Base-by-base conservation (phyloP, 2,113 vertebrate species). In the Phasianus colchicus region DNA sequence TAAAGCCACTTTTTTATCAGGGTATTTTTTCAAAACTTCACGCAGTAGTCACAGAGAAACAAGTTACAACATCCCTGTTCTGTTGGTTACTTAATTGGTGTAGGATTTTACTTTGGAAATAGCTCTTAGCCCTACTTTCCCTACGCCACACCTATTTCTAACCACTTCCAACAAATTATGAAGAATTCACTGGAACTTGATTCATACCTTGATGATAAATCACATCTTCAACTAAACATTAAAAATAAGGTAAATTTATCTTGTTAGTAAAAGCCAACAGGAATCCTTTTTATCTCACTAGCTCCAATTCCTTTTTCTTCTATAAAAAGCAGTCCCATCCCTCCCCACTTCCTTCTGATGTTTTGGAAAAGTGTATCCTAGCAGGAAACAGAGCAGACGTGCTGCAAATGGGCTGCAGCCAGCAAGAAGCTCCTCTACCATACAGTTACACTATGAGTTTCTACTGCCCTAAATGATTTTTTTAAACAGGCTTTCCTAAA, bases 321-420 rank as follows among this genome's bases (percentile, higher is more conserved):
- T 93, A 93, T 91, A 94, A 96, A 96, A 96, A 96, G 81, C 54
- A 11, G 61, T 45, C 78, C 74, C 92, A 92, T 96, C 95, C 93
- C 78, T 96, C 92, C 81, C 92, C 75, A 74, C 89, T 96, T 97
- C 96, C 96, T 96, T 96, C 79, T 81, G 83, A 95, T 96, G 93
- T 94, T 93, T 95, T 95, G 85, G 85, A 90, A 95, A 86, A 95
- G 90, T 13, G 66, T n/a, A 65, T 92, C 92, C 65, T 34, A 83
- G 86, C 96, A 96, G 97, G 97, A 97, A 97, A 67, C 48, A 79
- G 55, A 43, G 47, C 75, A 97, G 95, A 95, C 88, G 16, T 2
- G 54, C 88, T 69, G 65, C 40, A 69, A 94, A 93, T 16, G 86
- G 40, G 57, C 86, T 81, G 76, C 88, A 81, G 57, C n/a, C 52